Percentiles rank a stretch among this genome's conserved stretches.
Conservation (phyloP, 1,140 invertebrate species). For the Drosophila fuyamai region DNA sequence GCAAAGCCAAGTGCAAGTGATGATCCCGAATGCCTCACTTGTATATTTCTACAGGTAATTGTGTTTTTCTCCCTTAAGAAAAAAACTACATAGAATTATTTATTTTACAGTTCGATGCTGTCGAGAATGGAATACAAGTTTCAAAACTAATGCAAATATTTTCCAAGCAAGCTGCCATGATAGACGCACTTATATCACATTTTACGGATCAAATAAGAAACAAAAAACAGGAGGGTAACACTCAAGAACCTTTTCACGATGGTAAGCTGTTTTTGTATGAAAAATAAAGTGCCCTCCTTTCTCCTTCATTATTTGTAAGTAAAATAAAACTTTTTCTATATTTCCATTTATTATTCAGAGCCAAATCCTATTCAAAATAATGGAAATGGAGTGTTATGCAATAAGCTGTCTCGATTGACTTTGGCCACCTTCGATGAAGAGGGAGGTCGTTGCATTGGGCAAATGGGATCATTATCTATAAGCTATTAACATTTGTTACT, state of each 20-base stretch:
- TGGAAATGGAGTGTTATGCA: slow-evolving; percentile 87
- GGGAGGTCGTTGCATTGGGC: slow-evolving; percentile 91
- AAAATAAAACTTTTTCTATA: not conserved
- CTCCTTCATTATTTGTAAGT: no score
- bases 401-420: slow-evolving; percentile 94
- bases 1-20: slow-evolving; percentile 93
- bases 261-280: slow-evolving; percentile 46
- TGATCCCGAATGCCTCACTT: slow-evolving; percentile 94
- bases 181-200: slow-evolving; percentile 95
- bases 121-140: slow-evolving; percentile 93
- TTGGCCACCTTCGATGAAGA: slow-evolving; percentile 95
- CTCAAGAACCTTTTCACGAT: slow-evolving; percentile 85
- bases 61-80: not conserved
- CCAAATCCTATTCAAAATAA: slow-evolving; percentile 84
- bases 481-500: slow-evolving; percentile 86
- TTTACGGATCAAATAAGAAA: slow-evolving; percentile 88
- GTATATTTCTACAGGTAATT: slow-evolving; percentile 91
- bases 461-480: slow-evolving; percentile 91
- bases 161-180: slow-evolving; percentile 95
- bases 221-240: slow-evolving; percentile 77
- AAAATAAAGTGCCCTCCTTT: no score
- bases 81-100: not conserved
- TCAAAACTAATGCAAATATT: slow-evolving; percentile 93
- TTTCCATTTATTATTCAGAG: slow-evolving; percentile 47
- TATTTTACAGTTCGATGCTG: slow-evolving; percentile 90